A percentile compares a stretch with the other conserved stretches of the same genome.
These are phyloP conservation scores for Bradypodion pumilum DNA, from an alignment of 2,797 vertebrate genomes.

Conservation along the genomic window DNA sequence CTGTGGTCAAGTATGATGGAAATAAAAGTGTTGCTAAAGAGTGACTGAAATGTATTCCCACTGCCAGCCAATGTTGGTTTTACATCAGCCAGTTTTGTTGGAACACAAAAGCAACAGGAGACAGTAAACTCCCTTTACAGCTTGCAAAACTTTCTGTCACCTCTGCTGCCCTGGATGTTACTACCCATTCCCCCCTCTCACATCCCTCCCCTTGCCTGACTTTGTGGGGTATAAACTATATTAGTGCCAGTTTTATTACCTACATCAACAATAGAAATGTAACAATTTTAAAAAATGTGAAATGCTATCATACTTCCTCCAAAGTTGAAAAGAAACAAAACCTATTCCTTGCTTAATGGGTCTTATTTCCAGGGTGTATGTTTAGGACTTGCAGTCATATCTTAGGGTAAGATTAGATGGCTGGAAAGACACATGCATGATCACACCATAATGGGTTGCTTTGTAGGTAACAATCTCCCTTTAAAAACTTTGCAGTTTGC, in stretches of 20 bases:
- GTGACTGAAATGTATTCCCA: constrained; percentile 84
- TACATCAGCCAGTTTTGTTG: constrained; percentile 73
- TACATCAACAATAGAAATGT: constrained; percentile 16
- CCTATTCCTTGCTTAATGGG: not conserved
- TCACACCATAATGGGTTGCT: no score
- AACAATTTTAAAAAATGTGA: constrained; percentile 28
- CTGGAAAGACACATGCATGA: no score
- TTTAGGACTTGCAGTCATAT: not conserved
- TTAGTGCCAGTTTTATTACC: constrained; percentile 40
- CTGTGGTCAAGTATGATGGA: constrained; percentile 80
- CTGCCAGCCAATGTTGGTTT: constrained; percentile 76
- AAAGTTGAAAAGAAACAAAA: constrained; percentile 5
- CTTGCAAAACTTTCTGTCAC: constrained; percentile 70
- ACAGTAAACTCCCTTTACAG: constrained; percentile 74
- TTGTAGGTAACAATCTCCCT: no score
- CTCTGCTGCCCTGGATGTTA: constrained; percentile 66
- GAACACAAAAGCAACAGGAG: constrained; percentile 72
- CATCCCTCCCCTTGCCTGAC: constrained; percentile 32
- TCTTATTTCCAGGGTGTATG: not conserved
- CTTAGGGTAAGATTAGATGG: no score
- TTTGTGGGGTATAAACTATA: constrained; percentile 48
- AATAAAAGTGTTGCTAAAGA: constrained; percentile 79
- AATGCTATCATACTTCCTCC: not conserved
- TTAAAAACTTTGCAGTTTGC: no score
- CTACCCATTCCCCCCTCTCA: no score